Conservation (phyloP, 2,888 invertebrate species). For the Oxycera nigricornis region DNA sequence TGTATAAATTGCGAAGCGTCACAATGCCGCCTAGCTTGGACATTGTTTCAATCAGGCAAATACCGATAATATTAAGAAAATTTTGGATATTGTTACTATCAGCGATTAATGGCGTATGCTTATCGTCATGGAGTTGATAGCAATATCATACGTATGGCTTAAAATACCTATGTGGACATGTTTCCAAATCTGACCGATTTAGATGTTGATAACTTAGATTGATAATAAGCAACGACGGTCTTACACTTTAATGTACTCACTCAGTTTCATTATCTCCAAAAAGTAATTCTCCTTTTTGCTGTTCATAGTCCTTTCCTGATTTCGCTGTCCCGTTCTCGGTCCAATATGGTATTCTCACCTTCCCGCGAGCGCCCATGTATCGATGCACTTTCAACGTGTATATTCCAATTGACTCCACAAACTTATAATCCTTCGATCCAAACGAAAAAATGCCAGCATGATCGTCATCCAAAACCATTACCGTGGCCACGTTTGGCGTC, state of each 20-base stretch:
- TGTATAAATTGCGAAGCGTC: neutral
- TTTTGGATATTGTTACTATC: neutral
- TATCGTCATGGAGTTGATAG: neutral
- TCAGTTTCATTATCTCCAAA: slow-evolving; percentile 99
- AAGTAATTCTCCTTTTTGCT: slow-evolving; percentile 77
- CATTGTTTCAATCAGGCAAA: neutral
- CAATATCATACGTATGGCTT: neutral
- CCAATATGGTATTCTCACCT: slow-evolving; percentile 86
- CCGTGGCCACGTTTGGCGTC: slow-evolving; percentile 90
- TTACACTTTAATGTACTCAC: slow-evolving; percentile 79
- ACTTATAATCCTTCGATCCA: slow-evolving; percentile 80
- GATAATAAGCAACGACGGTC: neutral
- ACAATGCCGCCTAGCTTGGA: neutral
- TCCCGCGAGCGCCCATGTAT: slow-evolving; percentile 93
- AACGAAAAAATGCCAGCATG: slow-evolving; percentile 98
- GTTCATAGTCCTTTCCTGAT: slow-evolving; percentile 87
- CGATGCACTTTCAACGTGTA: slow-evolving; percentile 84
- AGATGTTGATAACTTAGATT: neutral
- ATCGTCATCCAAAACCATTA: slow-evolving; percentile 99
- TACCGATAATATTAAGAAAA: neutral
- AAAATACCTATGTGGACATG: neutral
- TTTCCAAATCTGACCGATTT: neutral
- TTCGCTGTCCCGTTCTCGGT: slow-evolving; percentile 94
- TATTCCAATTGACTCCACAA: slow-evolving; percentile 91
- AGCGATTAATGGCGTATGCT: neutral